Conservation (phyloP, 1,140 invertebrate species). For the Meloidogyne exigua region DNA sequence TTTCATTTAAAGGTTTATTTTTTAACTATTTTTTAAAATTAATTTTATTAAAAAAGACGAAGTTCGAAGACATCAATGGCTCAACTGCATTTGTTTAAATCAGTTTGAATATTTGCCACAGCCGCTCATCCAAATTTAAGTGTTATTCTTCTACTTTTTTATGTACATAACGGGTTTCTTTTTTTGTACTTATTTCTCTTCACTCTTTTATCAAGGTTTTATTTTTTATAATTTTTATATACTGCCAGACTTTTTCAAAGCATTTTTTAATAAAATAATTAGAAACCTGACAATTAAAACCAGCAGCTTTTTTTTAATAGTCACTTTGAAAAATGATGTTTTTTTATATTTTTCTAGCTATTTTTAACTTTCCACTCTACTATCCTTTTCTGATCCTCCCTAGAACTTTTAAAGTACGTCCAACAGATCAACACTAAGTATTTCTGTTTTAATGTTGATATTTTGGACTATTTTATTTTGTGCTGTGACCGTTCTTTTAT, state of each 20-base stretch:
- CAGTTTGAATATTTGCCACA: constrained; percentile 37
- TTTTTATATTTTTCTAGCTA: neutral
- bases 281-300: neutral
- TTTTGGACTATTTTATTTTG: neutral
- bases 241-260: neutral
- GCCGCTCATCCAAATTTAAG: constrained; percentile 40
- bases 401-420: too few relatives aligned
- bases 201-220: neutral
- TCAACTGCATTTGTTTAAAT: constrained; percentile 36
- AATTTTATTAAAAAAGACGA: constrained; percentile 18
- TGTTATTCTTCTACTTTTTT: neutral
- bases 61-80: constrained; percentile 38
- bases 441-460: neutral
- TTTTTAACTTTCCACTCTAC: neutral
- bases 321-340: neutral
- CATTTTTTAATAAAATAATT: neutral
- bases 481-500: neutral
- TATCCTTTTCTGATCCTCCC: neutral
- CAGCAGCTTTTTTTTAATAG: neutral
- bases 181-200: neutral
- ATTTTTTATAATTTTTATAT: neutral
- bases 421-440: too few relatives aligned
- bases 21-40: neutral
- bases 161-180: constrained; percentile 11
- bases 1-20: constrained; percentile 39